Base-by-base conservation (phyloP, 2,888 invertebrate species). In the Sturmia bella region DNA sequence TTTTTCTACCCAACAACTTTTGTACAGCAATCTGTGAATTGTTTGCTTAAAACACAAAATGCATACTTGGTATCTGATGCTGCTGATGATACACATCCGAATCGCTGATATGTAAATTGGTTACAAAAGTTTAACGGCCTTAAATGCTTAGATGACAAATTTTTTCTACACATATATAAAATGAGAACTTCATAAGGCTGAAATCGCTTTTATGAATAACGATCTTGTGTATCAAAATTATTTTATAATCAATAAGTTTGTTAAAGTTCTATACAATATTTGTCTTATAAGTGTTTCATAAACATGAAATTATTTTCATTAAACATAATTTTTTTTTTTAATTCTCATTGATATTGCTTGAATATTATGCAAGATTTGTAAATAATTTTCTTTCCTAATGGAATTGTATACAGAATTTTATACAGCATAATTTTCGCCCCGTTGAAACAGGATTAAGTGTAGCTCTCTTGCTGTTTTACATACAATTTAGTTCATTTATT, bases 401-500 rank as follows among this genome's bases (percentile, higher is more conserved):
- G 24, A 52, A 52, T n/a, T 13, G 13, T 52, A n/a, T n/a, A n/a
- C n/a, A n/a, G n/a, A n/a, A 24, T 27, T 27, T 2, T 13, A 3
- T 13, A 19, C n/a, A 27, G 7, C 1, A 11, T 24, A 1, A 48
- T 6, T 9, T 11, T 70, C 15, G 4, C 3, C 15, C 9, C 2
- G 59, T 27, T 27, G 13, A 59, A 27, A 7, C 13, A 59, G 70
- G 70, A 3, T 3, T 13, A 13, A 0, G 6, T 70, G 48, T 48
- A 19, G 7, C n/a, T 17, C 4, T 32, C 12, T 11, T 17, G 12
- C 24, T 12, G 17, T 6, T 2, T 7, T 48, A n/a, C 37, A 59
- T 70, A 12, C 13, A 27, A 17, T 59, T 59, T 9, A 50, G 70
- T 70, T 59, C 59, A 50, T 70, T 59, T 70, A 59, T 59, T 70